Evolutionary conservation across 1,140 invertebrate genomes (phyloP).

Genomic region (Bombus huntii): DNA sequence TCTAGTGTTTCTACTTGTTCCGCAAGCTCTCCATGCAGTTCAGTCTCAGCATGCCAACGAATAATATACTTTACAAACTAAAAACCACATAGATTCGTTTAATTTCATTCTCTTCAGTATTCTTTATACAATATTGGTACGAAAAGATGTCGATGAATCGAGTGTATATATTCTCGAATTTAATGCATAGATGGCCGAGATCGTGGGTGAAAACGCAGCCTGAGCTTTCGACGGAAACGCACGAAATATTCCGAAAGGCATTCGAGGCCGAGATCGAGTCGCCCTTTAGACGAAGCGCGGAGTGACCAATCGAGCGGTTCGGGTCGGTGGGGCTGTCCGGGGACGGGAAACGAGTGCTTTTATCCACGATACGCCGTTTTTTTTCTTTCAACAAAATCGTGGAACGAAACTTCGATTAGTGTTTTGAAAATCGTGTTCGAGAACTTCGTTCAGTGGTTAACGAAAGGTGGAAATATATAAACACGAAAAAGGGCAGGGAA

Average conservation of each 20-base stretch:
- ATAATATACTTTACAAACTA: neutral
- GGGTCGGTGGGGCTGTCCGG: conserved; percentile 43
- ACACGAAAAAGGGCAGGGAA: conserved; percentile 12
- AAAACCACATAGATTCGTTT: neutral
- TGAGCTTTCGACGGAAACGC: conserved; percentile 50
- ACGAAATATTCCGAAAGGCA: conserved; percentile 47
- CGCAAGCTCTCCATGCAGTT: conserved; percentile 22
- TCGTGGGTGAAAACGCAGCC: conserved; percentile 46
- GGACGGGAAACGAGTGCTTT: conserved; percentile 48
- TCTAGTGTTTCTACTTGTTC: conserved; percentile 25
- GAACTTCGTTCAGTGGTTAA: conserved; percentile 2
- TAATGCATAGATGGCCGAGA: neutral
- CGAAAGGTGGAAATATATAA: neutral
- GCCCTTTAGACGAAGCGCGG: conserved; percentile 59
- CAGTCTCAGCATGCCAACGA: neutral
- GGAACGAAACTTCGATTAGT: neutral
- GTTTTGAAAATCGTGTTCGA: neutral
- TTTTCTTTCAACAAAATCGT: neutral
- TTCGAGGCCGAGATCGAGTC: conserved; percentile 52
- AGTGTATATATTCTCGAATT: neutral
- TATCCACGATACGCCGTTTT: conserved; percentile 27
- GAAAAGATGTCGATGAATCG: neutral
- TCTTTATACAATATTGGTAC: neutral
- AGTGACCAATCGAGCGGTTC: conserved; percentile 70
- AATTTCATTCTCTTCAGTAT: neutral